A percentile compares a stretch with the other conserved stretches of the same genome.
Evolutionary conservation across 2,797 vertebrate species (phyloP).

Genomic region (Linurgus olivaceus): DNA sequence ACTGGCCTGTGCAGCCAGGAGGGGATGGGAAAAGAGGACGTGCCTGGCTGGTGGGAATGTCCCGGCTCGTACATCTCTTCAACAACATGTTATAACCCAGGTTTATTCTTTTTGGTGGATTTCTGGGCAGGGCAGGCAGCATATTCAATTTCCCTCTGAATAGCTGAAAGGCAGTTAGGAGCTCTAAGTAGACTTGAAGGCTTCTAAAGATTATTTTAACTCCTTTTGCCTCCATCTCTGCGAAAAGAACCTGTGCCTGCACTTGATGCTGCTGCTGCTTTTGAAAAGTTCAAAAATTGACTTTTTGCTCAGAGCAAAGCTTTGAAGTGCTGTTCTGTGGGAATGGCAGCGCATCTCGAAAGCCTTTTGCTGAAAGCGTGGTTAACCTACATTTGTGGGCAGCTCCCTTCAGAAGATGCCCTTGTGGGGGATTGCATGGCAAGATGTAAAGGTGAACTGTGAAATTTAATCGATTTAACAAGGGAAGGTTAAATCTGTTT

Average conservation of each 20-base stretch:
- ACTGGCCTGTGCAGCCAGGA: neutral
- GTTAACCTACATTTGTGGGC: constrained; percentile 26
- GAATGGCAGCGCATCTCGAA: neutral
- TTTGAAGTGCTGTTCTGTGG: constrained; percentile 55
- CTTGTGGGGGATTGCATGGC: neutral
- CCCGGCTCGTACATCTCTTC: neutral
- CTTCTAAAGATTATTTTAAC: constrained; percentile 16
- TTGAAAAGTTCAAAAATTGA: constrained; percentile 23
- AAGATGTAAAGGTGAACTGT: constrained; percentile 3
- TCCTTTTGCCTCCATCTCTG: neutral
- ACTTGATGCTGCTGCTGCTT: constrained; percentile 29
- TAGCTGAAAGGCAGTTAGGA: constrained; percentile 45
- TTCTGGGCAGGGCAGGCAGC: constrained; percentile 39
- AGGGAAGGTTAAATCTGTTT: constrained; percentile 23
- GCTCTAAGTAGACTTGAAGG: constrained; percentile 5
- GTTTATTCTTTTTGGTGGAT: constrained; percentile 12
- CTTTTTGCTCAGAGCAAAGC: constrained; percentile 45
- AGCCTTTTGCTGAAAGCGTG: neutral
- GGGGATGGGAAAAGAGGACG: constrained; percentile 29
- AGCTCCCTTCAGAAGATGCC: neutral
- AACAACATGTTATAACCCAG: neutral
- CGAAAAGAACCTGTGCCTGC: neutral
- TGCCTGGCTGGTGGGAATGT: constrained; percentile 34
- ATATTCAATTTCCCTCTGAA: neutral
- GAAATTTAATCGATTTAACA: neutral